Evolutionary conservation across 2,888 invertebrate genomes (phyloP).

Genomic region (Leucophenga maculata): DNA sequence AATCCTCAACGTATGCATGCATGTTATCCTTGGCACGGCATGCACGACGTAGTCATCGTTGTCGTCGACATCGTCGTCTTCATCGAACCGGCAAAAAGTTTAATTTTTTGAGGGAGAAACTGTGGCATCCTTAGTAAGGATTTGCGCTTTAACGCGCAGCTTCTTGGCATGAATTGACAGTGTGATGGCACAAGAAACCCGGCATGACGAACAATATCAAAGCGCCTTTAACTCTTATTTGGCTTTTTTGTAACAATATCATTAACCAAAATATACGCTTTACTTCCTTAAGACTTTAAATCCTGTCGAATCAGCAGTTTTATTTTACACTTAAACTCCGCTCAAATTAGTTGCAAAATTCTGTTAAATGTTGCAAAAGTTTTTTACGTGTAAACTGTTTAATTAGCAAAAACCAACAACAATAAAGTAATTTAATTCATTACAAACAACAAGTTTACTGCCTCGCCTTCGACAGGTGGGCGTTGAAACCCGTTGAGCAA

Average conservation of each 20-base stretch:
- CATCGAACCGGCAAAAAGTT: background rate
- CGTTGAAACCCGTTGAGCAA: background rate
- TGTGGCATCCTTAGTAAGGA: background rate
- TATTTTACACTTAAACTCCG: too few relatives aligned
- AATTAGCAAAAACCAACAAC: conserved; percentile 41
- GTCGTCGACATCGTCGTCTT: too few relatives aligned
- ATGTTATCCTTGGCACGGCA: too few relatives aligned
- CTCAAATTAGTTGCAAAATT: too few relatives aligned
- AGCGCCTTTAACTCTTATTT: conserved; percentile 3
- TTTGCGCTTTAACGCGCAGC: background rate
- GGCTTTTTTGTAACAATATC: background rate
- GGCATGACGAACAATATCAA: too few relatives aligned
- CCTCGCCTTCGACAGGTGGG: background rate
- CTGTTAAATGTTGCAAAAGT: too few relatives aligned
- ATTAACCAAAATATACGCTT: background rate
- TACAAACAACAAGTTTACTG: conserved; percentile 19
- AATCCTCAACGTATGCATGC: background rate
- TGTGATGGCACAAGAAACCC: background rate
- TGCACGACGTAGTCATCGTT: too few relatives aligned
- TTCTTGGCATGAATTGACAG: background rate
- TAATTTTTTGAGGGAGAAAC: background rate
- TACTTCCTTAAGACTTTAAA: too few relatives aligned
- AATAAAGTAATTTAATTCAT: conserved; percentile 30
- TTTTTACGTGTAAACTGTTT: conserved; percentile 24
- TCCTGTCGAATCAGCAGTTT: too few relatives aligned